Evolutionary conservation across 2,113 vertebrate genomes (phyloP), one percentile per base, ranked within the genome.

Genomic region (Apteryx owenii): DNA sequence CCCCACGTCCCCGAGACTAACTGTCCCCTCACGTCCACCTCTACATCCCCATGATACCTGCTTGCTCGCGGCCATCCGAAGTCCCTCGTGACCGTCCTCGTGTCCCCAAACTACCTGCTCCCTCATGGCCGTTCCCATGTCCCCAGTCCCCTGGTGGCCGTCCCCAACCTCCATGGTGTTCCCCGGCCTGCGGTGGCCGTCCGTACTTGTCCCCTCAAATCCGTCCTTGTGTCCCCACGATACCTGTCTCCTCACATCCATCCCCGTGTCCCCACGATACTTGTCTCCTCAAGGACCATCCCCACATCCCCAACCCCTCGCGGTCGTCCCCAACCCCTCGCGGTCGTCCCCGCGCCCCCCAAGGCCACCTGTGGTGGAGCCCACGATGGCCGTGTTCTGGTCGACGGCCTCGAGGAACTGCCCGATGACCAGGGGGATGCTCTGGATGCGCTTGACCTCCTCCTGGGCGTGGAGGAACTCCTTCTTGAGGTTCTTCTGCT

Each of bases 401-500:
- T 99, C 99, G 26, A 99, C 99, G 28, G 99, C 99, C 95, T 99
- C 99, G 85, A 99, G 97, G 95, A 99, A 99, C 98, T 99, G 99
- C 12, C 99, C 99, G 8, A 99, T 99, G 90, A 99, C 99, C 12
- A 99, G 91, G 0, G 99, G 99, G 95, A 99, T 99, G 97, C 99
- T 99, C 98, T 99, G 99, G 97, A 99, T 99, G 65, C 99, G 98
- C 94, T 99, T 99, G 92, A 99, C 99, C 96, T 99, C 99, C 97
- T 99, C 99, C 98, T 99, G 99, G 7, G 99, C 99, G 1, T 99
- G 99, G 40, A 99, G 99, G 48, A 99, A 99, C 81, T 99, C 99
- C 95, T 99, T 99, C 98, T 99, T 99, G 51, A 99, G 97, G 93
- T 99, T 99, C 97, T 99, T 99, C 96, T 99, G 99, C 91, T 99